Evolutionary conservation across 1,140 invertebrate genomes (phyloP).

Genomic region (Drosophila truncata): DNA sequence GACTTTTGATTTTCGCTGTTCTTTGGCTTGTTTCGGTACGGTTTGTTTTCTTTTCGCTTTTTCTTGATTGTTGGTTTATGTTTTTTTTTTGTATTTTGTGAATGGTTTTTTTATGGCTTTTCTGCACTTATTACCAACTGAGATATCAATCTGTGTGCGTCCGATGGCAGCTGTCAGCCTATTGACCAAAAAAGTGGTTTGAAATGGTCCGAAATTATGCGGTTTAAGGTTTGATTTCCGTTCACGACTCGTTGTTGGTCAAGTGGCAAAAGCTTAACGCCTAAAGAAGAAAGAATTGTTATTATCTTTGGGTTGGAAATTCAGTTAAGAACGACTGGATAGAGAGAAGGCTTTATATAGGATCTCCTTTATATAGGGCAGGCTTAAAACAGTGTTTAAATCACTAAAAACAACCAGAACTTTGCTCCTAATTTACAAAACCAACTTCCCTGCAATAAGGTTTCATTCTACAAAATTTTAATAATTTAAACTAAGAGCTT

Average conservation of each 20-base stretch:
- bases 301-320: background rate
- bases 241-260: conserved; percentile 17
- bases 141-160: conserved; percentile 59
- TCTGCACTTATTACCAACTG: conserved; percentile 63
- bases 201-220: conserved; percentile 21
- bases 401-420: background rate
- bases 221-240: conserved; percentile 20
- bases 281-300: conserved; percentile 2
- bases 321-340: too few species aligned
- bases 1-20: conserved; percentile 64
- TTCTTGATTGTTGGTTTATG: background rate
- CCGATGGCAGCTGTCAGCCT: conserved; percentile 52
- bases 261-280: conserved; percentile 42
- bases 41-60: conserved; percentile 46
- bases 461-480: too few species aligned
- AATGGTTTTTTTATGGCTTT: conserved; percentile 67
- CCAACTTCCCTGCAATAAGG: background rate
- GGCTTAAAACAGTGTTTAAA: background rate
- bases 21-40: background rate
- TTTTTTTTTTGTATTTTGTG: conserved; percentile 15
- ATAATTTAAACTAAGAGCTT: background rate
- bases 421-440: background rate
- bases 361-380: background rate
- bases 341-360: background rate
- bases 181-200: conserved; percentile 50